These are phyloP conservation scores for Oscheius sp. DNA, from an alignment of 1,140 invertebrate species.

Conservation along the genomic window DNA sequence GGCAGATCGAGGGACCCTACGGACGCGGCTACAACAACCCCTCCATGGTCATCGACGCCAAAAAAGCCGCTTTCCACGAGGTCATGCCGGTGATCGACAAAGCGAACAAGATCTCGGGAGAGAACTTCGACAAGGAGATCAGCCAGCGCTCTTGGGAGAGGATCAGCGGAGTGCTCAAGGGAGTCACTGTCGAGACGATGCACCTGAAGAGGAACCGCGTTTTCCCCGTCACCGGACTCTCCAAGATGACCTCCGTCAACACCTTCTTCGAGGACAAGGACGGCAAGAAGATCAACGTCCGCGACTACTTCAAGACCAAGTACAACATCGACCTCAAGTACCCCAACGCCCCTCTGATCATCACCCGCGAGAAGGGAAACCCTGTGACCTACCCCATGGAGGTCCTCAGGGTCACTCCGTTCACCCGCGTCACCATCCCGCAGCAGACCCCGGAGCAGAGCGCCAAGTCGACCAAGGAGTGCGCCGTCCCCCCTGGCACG, in stretches of 20 bases:
- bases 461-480: conserved; percentile 34
- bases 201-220: conserved; percentile 5
- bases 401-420: conserved; percentile 11
- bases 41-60: conserved; percentile 35
- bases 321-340: conserved; percentile 27
- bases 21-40: conserved; percentile 33
- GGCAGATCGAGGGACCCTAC: conserved; percentile 31
- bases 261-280: conserved; percentile 18
- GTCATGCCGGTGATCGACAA: background rate
- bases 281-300: conserved; percentile 11
- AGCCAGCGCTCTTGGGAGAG: background rate
- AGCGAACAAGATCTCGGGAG: background rate
- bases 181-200: conserved; percentile 18
- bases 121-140: background rate
- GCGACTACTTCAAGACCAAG: conserved; percentile 20
- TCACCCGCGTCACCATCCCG: conserved; percentile 33
- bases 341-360: conserved; percentile 18
- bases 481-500: conserved; percentile 22
- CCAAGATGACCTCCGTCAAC: conserved; percentile 7
- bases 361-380: conserved; percentile 27
- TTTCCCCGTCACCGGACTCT: conserved; percentile 15
- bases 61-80: conserved; percentile 39
- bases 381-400: conserved; percentile 25
- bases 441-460: conserved; percentile 39
- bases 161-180: background rate